These are phyloP conservation scores for Dynastes grantii DNA, from an alignment of 2,888 invertebrate genomes.

Conservation along the genomic window DNA sequence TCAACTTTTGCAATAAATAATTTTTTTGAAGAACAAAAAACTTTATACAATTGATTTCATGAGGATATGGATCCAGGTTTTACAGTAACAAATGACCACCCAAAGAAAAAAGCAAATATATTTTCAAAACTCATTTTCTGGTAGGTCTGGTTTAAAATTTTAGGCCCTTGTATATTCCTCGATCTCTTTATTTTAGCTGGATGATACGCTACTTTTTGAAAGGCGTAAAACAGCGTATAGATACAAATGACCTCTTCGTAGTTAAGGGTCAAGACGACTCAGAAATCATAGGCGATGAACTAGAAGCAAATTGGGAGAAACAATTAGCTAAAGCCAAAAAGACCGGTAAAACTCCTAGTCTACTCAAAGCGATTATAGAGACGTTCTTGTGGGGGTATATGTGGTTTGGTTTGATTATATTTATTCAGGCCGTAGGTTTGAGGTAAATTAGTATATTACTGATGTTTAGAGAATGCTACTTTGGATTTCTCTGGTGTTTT, in stretches of 20 bases:
- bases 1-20: no score
- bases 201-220: constrained; percentile 68
- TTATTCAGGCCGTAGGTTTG: constrained; percentile 72
- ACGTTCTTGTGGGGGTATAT: constrained; percentile 76
- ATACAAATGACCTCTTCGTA: constrained; percentile 78
- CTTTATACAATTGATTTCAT: background rate
- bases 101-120: constrained; percentile 74
- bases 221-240: constrained; percentile 76
- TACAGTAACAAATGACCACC: constrained; percentile 70
- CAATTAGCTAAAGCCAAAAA: constrained; percentile 74
- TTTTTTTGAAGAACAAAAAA: no score
- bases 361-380: constrained; percentile 73
- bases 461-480: background rate
- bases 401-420: constrained; percentile 74
- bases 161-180: background rate
- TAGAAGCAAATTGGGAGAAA: constrained; percentile 76
- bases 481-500: constrained; percentile 37
- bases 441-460: constrained; percentile 69
- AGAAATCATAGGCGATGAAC: constrained; percentile 75
- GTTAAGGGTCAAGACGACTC: constrained; percentile 76
- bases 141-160: constrained; percentile 56
- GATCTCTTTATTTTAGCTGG: constrained; percentile 63
- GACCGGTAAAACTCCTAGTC: constrained; percentile 74
- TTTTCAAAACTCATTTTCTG: constrained; percentile 73
- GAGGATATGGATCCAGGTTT: constrained; percentile 58